Percentiles rank a stretch among this genome's conserved stretches.
phyloP scores from a whole-genome alignment of 1,140 invertebrate species.

The Idris sp. region DNA sequence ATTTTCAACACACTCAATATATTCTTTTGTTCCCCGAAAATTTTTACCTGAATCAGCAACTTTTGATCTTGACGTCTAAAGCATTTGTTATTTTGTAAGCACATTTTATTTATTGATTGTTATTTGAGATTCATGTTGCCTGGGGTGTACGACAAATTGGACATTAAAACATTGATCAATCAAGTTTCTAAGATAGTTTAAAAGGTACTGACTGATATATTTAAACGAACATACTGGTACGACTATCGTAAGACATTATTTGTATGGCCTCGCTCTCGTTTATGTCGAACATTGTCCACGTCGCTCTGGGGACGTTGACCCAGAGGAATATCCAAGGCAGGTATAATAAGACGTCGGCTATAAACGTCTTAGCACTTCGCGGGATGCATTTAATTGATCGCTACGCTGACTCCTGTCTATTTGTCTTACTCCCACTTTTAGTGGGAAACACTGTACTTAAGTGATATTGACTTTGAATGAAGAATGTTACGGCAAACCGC shows the following conservation, averaged over 20 bases:
- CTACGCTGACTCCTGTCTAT: slow-evolving; percentile 53
- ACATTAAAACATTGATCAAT: slow-evolving; percentile 1
- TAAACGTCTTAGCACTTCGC: slow-evolving; percentile 67
- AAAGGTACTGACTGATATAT: slow-evolving; percentile 15
- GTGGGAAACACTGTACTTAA: slow-evolving; percentile 25
- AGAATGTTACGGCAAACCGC: slow-evolving; percentile 22
- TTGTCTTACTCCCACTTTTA: slow-evolving; percentile 45
- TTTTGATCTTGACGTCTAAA: slow-evolving; percentile 18
- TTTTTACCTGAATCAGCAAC: slow-evolving; percentile 19
- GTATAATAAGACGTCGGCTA: slow-evolving; percentile 64
- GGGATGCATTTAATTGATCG: slow-evolving; percentile 67
- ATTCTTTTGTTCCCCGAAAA: neutral
- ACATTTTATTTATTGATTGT: too few species aligned
- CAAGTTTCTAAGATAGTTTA: slow-evolving; percentile 3
- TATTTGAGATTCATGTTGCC: too few species aligned
- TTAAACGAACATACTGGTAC: slow-evolving; percentile 34
- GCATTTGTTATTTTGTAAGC: too few species aligned
- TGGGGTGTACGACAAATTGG: slow-evolving; percentile 1
- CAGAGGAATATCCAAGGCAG: slow-evolving; percentile 62
- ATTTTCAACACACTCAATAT: slow-evolving; percentile 14
- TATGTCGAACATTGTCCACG: slow-evolving; percentile 37
- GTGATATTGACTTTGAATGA: slow-evolving; percentile 49
- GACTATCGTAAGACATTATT: slow-evolving; percentile 49
- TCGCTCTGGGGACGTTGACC: slow-evolving; percentile 61
- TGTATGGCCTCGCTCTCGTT: slow-evolving; percentile 53